Base-by-base conservation (phyloP, 2,113 vertebrate genomes). In the Sturnus vulgaris region DNA sequence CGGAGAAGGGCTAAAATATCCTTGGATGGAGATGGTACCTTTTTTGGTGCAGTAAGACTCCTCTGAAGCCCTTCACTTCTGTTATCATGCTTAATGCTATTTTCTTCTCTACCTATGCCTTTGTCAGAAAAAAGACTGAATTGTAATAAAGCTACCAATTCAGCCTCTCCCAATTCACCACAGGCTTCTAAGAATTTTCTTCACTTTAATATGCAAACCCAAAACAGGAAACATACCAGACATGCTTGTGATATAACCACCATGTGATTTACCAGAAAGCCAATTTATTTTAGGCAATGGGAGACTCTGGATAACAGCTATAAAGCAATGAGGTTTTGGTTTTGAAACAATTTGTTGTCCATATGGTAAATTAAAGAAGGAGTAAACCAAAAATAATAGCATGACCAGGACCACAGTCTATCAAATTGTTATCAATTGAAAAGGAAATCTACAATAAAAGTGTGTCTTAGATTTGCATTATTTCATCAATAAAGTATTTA, bases 1-100 rank as follows among this genome's bases (percentile, higher is more conserved):
- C 98, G 99, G 8, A 91, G 97, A 33, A 94, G 97, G 25, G 99
- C 99, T 35, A 98, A 98, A 57, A 98, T 99, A 88, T 99, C 98
- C 30, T 95, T 98, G 93, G 98, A 98, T n/a, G 99, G 99, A 84
- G 99, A 99, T 15, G 97, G 97, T 87, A 99, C 99, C 46, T 99
- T 99, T 96, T 98, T 99, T 69, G 99, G 99, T 44, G 99, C 98
- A 33, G 88, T 99, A 87, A 98, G 98, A 90, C 98, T 99, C 90
- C 94, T 98, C 94, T 99, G 97, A 99, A 88, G 70, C n/a, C 39
- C 52, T 79, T 82, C 0, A 46, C 40, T 90, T 70, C 11, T 93
- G 8, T 59, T 16, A 7, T 46, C 31, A 64, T 30, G 37, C 31
- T 42, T 70, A 71, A 47, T 55, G 35, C 52, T 28, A 6, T 69